Base-by-base conservation (phyloP, 1,140 invertebrate genomes). In the Hylyphantes graminicola region DNA sequence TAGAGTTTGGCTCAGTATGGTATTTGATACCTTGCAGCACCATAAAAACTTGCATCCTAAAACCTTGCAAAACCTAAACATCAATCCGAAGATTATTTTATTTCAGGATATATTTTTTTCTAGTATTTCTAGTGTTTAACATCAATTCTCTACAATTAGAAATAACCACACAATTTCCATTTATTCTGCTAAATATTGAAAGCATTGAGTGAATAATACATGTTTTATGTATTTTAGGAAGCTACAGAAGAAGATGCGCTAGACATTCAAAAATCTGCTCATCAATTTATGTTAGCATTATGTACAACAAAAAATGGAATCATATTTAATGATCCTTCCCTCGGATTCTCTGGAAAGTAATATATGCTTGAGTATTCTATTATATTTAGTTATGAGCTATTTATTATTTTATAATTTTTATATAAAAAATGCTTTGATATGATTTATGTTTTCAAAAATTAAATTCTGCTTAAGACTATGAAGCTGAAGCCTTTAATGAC, bases 261-360 rank as follows among this genome's bases (percentile, higher is more conserved):
- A n/a, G 35, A 88, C 85, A 92, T 94, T 11, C 90, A 90, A 50
- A 88, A 91, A 53, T 89, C 91, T 19, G 89, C 93, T 6, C 92
- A 94, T 86, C 91, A 93, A 51, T 92, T 95, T 86, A 89, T 95
- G n/a, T 81, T 93, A 7, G 90, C 91, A 70, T 88, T 95, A 13
- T 92, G 94, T 80, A 94, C 93, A 0, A 92, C 92, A 87, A 93
- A 93, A 88, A 87, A 92, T 87, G 94, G 94, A 50, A 91, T 95
- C 64, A 92, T 93, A 88, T 94, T 94, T 87, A 89, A 90, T 73
- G 93, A 94, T 88, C 90, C 88, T 79, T 89, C 89, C n/a, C 86
- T 93, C 10, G 93, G 93, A 48, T 90, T 90, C 53, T 90, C 91
- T 63, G 91, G 91, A 84, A 89, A 48, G 83, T 78, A 70, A 54